A percentile compares a stretch with the other conserved stretches of the same genome.
These are phyloP conservation scores for Platynereis dumerilii DNA, from an alignment of 2,888 invertebrate species.

Conservation along the genomic window DNA sequence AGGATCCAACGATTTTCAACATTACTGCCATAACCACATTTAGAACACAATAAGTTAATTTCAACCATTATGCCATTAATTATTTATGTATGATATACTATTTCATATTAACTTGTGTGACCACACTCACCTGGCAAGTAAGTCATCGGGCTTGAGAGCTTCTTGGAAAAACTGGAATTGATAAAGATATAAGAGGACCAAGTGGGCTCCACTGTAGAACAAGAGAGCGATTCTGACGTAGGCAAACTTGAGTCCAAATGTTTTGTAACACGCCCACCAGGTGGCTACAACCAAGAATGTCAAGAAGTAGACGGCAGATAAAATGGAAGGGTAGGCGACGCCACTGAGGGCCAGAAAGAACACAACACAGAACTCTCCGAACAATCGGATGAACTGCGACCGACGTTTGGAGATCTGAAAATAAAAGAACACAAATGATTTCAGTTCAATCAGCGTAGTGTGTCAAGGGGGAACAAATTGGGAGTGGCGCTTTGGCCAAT, in stretches of 20 bases:
- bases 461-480: too few species aligned
- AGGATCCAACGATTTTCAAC: too few species aligned
- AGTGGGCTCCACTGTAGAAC: conserved; percentile 78
- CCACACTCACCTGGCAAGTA: conserved; percentile 78
- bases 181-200: conserved; percentile 77
- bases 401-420: too few species aligned
- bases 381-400: conserved; percentile 36
- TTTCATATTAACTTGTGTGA: too few species aligned
- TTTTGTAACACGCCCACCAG: conserved; percentile 73
- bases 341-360: conserved; percentile 65
- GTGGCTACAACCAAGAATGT: conserved; percentile 84
- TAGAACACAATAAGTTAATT: too few species aligned
- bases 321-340: conserved; percentile 81
- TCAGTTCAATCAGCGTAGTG: too few species aligned
- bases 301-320: conserved; percentile 85
- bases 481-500: too few species aligned
- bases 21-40: too few species aligned
- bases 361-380: conserved; percentile 48
- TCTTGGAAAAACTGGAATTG: conserved; percentile 85
- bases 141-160: conserved; percentile 72
- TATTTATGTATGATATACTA: too few species aligned
- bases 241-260: conserved; percentile 80
- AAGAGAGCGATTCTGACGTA: conserved; percentile 56
- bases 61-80: too few species aligned
- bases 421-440: too few species aligned